Evolutionary conservation across 23 tunicate genomes (phyloP), one percentile per base, ranked within the genome.

Genomic region (Halocynthia roretzi): DNA sequence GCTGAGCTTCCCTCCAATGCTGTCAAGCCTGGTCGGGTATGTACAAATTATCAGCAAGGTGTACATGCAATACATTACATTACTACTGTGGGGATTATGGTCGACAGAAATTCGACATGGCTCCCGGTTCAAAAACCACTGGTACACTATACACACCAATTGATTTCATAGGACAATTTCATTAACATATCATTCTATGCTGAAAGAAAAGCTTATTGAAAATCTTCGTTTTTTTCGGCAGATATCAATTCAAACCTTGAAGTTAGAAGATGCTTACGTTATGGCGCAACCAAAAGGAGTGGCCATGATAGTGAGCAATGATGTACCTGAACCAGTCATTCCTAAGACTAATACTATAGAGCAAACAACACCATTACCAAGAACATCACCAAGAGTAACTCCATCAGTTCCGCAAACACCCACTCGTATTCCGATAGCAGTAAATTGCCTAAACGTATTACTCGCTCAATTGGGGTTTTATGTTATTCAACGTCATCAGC

Each of bases 201-300:
- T 31, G 44, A 31, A 31, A 4, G 2, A 31, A 31, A 31, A 31
- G 4, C 1, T 31, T 31, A 31, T 1, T 31, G 44, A 4, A 31
- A 31, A 31, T 31, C 44, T 31, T 31, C 44, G 1, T 31, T 31
- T 31, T 31, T 31, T 31, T 4, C 4, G 44, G 44, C 44, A 31
- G 44, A 31, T 31, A 31, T 31, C 44, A 31, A 31, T 31, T 31
- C 44, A 31, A 31, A 31, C 44, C 44, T 31, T 31, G 44, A 31
- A 31, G 44, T 31, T 68, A 6, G 96, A 89, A 62, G 72, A 80
- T 10, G 87, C 87, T 7, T 89, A 89, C 74, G 69, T 54, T 49
- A 89, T 89, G 89, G 69, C 80, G 1, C 96, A 89, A 80, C 96
- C 96, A 8, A 89, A 89, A 70, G 96, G 96, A 10, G 96, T 89